These are phyloP conservation scores for Limnephilus lunatus DNA, from an alignment of 2,888 invertebrate genomes.

Conservation along the genomic window DNA sequence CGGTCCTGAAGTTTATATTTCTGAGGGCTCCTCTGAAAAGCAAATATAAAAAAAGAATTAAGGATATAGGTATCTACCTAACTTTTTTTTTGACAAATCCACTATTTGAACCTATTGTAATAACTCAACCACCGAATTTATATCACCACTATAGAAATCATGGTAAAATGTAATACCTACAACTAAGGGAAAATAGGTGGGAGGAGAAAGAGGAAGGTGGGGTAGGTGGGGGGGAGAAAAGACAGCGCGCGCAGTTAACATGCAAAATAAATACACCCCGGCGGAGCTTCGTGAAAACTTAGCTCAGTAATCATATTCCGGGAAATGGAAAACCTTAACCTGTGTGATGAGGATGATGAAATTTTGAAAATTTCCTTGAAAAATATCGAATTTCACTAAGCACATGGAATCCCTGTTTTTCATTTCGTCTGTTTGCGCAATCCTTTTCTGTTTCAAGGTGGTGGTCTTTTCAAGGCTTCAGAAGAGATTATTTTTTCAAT, in stretches of 20 bases:
- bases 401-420: no score
- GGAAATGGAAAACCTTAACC: constrained; percentile 39
- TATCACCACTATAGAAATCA: neutral
- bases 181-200: neutral
- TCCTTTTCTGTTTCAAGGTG: no score
- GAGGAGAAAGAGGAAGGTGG: neutral
- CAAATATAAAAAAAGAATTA: no score
- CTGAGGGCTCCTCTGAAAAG: no score
- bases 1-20: no score
- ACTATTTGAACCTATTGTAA: no score
- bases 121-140: neutral
- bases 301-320: constrained; percentile 36
- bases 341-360: neutral
- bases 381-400: neutral
- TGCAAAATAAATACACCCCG: constrained; percentile 22
- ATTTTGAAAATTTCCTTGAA: neutral
- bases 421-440: no score
- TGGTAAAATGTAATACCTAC: neutral
- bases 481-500: no score
- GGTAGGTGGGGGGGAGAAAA: neutral
- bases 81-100: no score
- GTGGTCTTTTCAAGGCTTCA: no score
- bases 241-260: constrained; percentile 20
- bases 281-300: constrained; percentile 32
- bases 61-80: no score